Evolutionary conservation across 2,888 invertebrate species (phyloP), one percentile per base, ranked within the genome.

Genomic region (Metallyticus violacea): DNA sequence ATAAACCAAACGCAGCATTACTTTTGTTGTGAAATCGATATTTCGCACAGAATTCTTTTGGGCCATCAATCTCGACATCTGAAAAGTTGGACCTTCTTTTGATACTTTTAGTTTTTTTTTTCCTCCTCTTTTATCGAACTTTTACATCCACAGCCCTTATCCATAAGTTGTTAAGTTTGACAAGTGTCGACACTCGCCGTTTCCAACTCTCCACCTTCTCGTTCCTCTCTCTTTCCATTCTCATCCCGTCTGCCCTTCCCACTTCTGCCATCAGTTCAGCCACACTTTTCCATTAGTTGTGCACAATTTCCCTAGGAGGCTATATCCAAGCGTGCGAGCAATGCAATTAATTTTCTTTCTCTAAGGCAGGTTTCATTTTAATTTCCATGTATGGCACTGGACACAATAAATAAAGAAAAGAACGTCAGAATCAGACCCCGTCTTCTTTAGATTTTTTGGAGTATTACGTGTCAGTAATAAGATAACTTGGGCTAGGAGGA

Each of bases 91-190:
- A 22, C 40, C 40, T 15, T 62, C 4, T n/a, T n/a, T n/a, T n/a
- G n/a, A n/a, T n/a, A n/a, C 40, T 62, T 62, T 62, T 62, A 62
- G 3, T 62, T 62, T 62, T 9, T 62, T 6, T 5, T 30, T 30
- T 6, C 7, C 40, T 62, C 22, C 3, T 40, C 7, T 62, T 62
- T 62, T 3, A 62, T 62, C 40, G 40, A 62, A 62, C 40, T 62
- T 62, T 4, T 0, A 62, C 3, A 7, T 22, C 22, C 40, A 3
- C 40, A 62, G 15, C 22, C 40, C 40, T 81, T 62, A 62, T 62
- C 40, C 40, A 62, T 62, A 62, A 86, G 86, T 86, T 86, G 86
- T 86, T 86, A 86, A 86, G 86, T 86, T 86, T 86, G 86, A 86
- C 86, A 86, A 79, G 86, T 86, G 86, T 78, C 82, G 81, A 62